These are phyloP conservation scores for Lithodes maja DNA, from an alignment of 2,888 invertebrate species.

Conservation along the genomic window DNA sequence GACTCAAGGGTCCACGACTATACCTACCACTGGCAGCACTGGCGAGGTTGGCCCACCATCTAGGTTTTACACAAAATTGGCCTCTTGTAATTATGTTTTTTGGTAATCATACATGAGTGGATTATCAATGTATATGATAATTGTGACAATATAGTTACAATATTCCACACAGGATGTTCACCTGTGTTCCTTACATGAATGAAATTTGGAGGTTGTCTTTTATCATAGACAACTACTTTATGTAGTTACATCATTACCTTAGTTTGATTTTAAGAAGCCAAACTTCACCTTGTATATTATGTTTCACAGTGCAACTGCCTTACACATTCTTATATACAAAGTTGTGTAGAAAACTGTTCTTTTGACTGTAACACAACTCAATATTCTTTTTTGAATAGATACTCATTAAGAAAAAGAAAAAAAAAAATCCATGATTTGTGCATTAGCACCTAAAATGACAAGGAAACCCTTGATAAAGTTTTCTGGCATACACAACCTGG, in stretches of 20 bases:
- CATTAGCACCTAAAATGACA: slow-evolving; percentile 68
- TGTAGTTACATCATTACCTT: slow-evolving; percentile 67
- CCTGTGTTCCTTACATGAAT: slow-evolving; percentile 61
- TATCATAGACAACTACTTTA: slow-evolving; percentile 61
- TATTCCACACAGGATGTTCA: slow-evolving; percentile 51
- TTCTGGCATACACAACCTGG: slow-evolving; percentile 59
- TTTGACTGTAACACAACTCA: slow-evolving; percentile 68
- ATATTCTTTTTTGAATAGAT: slow-evolving; percentile 55
- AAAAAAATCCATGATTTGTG: slow-evolving; percentile 66
- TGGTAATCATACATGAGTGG: slow-evolving; percentile 61
- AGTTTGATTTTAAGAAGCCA: slow-evolving; percentile 69
- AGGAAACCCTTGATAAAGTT: slow-evolving; percentile 69
- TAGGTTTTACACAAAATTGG: slow-evolving; percentile 68
- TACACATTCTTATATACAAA: slow-evolving; percentile 68
- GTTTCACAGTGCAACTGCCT: slow-evolving; percentile 69
- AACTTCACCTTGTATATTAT: slow-evolving; percentile 65
- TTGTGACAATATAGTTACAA: slow-evolving; percentile 62
- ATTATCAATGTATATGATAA: slow-evolving; percentile 61
- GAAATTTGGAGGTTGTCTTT: slow-evolving; percentile 67
- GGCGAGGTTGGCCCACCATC: slow-evolving; percentile 56
- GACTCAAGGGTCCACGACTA: slow-evolving; percentile 40
- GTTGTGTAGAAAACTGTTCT: slow-evolving; percentile 68
- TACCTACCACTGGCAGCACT: slow-evolving; percentile 36
- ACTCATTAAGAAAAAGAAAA: slow-evolving; percentile 41
- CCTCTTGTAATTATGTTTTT: slow-evolving; percentile 46